phyloP scores from a whole-genome alignment of 2,797 vertebrate species.

The Cercopithecus hamlyni region DNA sequence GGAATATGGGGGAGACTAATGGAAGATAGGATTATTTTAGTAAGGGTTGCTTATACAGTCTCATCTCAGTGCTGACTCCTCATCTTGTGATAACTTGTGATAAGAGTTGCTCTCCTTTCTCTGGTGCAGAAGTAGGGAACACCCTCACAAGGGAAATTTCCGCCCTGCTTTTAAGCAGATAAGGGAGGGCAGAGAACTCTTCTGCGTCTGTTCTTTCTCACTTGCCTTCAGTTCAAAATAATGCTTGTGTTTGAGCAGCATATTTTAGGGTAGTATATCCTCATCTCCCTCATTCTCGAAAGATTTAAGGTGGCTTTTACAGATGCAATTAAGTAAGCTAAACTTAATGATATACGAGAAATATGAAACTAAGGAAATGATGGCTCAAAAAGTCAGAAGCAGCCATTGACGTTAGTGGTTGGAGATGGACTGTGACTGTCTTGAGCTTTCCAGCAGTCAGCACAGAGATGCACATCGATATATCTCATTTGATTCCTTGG shows the following conservation, averaged over 20 bases:
- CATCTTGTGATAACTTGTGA: neutral
- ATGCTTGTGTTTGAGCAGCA: neutral
- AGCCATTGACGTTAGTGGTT: neutral
- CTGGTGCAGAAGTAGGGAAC: neutral
- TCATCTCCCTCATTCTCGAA: neutral
- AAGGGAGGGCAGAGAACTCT: neutral
- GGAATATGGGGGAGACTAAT: neutral
- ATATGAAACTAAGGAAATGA: neutral
- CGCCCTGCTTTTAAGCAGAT: neutral
- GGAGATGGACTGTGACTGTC: neutral
- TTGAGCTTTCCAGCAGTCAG: neutral
- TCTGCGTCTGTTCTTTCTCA: neutral
- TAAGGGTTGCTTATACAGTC: neutral
- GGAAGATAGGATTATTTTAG: neutral
- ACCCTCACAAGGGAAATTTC: neutral
- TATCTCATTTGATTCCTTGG: neutral
- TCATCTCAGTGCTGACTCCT: rapidly evolving
- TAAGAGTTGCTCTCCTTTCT: neutral
- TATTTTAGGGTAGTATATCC: neutral
- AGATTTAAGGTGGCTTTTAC: neutral
- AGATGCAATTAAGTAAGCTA: neutral
- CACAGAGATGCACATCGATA: too few species aligned
- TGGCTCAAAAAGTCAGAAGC: neutral
- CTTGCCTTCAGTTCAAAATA: neutral
- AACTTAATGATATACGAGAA: neutral